phyloP scores from a whole-genome alignment of 2,888 invertebrate genomes.

The Dicranocentrus wangi region DNA sequence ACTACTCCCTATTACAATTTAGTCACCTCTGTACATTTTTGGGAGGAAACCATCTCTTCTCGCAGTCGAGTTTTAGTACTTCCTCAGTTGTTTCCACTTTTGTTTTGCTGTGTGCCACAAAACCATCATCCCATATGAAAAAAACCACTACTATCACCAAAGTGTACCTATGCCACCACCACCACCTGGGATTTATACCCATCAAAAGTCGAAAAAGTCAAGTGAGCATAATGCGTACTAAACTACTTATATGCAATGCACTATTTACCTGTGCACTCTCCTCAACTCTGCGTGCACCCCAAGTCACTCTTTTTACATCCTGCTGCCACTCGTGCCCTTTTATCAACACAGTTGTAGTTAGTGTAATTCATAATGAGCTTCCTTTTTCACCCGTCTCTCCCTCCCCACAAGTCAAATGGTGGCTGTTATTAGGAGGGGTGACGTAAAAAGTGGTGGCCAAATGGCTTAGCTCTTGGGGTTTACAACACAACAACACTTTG shows the following conservation, averaged over 20 bases:
- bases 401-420: no score
- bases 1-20: no score
- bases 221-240: neutral
- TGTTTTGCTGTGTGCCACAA: neutral
- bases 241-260: no score
- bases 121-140: neutral
- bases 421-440: no score
- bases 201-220: neutral
- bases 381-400: constrained; percentile 10
- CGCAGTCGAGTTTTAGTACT: no score
- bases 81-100: neutral
- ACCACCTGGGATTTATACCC: neutral
- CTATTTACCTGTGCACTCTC: neutral
- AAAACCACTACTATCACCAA: no score
- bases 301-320: neutral
- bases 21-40: no score
- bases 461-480: no score
- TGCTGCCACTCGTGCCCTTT: no score
- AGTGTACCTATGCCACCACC: neutral
- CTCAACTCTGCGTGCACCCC: neutral
- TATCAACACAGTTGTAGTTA: no score
- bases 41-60: neutral
- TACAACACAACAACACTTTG: no score
- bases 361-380: constrained; percentile 8
- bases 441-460: no score